Base-by-base conservation (phyloP, 2,888 invertebrate species). In the Idaea biselata region DNA sequence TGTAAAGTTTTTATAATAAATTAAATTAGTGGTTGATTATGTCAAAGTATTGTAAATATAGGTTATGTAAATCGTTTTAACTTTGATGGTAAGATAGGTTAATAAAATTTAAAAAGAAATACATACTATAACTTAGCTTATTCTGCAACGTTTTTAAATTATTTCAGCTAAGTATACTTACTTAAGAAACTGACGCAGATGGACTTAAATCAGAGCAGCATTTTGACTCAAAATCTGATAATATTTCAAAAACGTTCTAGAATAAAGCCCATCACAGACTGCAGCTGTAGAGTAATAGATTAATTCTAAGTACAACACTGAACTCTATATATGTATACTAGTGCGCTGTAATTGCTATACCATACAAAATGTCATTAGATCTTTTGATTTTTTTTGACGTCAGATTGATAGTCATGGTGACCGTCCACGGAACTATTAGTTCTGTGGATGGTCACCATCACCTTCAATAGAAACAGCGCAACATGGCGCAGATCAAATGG, bases 31-130 rank as follows among this genome's bases (percentile, higher is more conserved):
- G 44, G 44, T 44, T 44, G 44, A 44, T 44, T 44, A 44, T 44
- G 44, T 44, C 44, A 44, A 31, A 67, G 66, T 68, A 68, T 69
- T 75, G 75, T 74, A 75, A 66, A 75, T 74, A 75, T 73, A 69
- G 67, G 66, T 66, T 69, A 73, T 67, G 66, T 76, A 69, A 25
- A 44, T 44, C 44, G 44, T 44, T 44, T 44, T 44, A 44, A 44
- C 44, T 44, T 44, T 8, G 11, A 44, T 44, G 8, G 44, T 44
- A 44, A 44, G 44, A 44, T 44, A 11, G 44, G 14, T 1, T 44
- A 44, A 44, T 44, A 11, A 44, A 44, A 44, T 44, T 44, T 44
- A 44, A 44, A 44, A 44, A 8, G 11, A 14, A 44, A 44, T 14
- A 11, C 44, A 25, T 25, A 25, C 25, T 25, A 25, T 25, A 25